Base-by-base conservation (phyloP, 2,113 vertebrate genomes). In the Murina feae region DNA sequence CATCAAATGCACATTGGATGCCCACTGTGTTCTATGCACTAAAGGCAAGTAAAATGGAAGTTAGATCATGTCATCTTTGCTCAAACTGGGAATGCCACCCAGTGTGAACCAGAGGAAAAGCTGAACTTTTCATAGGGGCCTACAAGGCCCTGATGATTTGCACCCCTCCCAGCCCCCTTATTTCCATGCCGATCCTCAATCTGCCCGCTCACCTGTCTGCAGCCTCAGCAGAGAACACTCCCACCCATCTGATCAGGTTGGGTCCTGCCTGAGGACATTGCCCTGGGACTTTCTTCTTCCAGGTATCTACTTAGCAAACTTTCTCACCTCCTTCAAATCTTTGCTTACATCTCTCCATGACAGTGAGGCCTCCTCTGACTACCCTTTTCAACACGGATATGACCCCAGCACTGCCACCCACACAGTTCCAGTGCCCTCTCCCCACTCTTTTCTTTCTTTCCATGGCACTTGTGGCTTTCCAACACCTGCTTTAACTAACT, bases 201-300 rank as follows among this genome's bases (percentile, higher is more conserved):
- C 32, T 18, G 1, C 18, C 18, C 9, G 0, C 35, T 65, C 9
- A 14, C 3, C 4, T 44, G 6, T 13, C 23, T 6, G 2, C 66
- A n/a, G 35, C 20, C 47, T 75, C 20, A 6, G 6, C 55, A 53
- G 35, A 53, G 23, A 30, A 23, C 37, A 42, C 53, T 9, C 30
- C 9, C 30, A 76, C 23, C 37, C 37, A 10, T 10, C 0, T 4
- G 5, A 16, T n/a, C 18, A 66, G 30, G 25, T 44, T 37, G 8
- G 16, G 51, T 74, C 23, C 63, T 80, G 4, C 18, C 30, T 32
- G 39, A 58, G 44, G 49, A 53, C 9, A 17, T 10, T 12, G 37
- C 23, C 72, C 51, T 6, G 14, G 68, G 30, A 18, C 2, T 35
- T 20, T 32, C 14, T 72, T 66, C 25, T 53, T 75, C 18, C 18